Percentiles rank a stretch among this genome's conserved stretches.
Evolutionary conservation across 1,140 invertebrate species (phyloP).

Genomic region (Ceratina japonica): DNA sequence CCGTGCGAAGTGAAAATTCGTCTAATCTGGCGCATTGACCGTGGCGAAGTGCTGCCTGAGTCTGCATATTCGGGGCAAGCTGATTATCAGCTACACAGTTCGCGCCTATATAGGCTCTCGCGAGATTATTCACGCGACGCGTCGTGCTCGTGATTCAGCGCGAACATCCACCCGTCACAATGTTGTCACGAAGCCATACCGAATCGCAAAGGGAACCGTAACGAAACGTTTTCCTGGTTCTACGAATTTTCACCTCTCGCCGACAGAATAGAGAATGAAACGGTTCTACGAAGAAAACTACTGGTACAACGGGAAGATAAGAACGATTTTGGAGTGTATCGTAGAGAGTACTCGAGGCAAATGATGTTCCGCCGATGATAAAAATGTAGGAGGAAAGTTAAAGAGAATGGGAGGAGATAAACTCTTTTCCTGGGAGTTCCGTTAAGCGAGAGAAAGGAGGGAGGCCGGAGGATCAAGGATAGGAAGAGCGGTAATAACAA

Average conservation of each 20-base stretch:
- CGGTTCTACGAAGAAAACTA: no score
- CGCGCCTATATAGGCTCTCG: neutral
- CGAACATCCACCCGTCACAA: conserved; percentile 10
- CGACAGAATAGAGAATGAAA: neutral
- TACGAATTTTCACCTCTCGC: neutral
- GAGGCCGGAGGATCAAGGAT: neutral
- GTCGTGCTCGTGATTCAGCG: neutral
- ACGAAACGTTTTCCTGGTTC: neutral
- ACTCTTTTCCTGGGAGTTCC: no score
- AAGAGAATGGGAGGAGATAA: no score
- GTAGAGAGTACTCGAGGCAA: neutral
- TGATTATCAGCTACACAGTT: conserved; percentile 6
- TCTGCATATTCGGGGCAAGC: conserved; percentile 28
- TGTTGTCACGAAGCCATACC: neutral
- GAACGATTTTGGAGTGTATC: no score
- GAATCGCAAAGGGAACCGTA: conserved; percentile 9
- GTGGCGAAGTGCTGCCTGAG: neutral
- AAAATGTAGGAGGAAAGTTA: neutral
- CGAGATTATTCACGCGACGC: conserved; percentile 20
- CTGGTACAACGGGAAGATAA: no score
- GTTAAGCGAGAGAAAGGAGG: neutral
- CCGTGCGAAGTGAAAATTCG: neutral
- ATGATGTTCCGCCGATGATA: neutral
- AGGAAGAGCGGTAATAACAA: conserved; percentile 7
- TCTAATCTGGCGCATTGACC: neutral